phyloP scores from a whole-genome alignment of 2,888 invertebrate genomes.

The Glomeris marginata region DNA sequence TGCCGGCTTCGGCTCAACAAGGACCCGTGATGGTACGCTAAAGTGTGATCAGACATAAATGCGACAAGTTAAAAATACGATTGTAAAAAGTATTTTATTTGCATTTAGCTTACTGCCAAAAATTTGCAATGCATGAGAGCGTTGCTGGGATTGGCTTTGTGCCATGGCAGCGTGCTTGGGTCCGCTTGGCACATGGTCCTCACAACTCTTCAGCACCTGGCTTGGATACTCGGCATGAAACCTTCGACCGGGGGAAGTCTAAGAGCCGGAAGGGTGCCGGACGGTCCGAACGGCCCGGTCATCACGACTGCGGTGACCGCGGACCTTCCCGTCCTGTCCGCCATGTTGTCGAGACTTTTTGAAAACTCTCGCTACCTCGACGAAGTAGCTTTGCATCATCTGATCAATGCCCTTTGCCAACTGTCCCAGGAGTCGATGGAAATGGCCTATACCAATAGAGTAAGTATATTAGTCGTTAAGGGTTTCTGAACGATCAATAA shows the following conservation, averaged over 20 bases:
- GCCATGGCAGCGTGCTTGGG: slow-evolving; percentile 80
- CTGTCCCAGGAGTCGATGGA: slow-evolving; percentile 95
- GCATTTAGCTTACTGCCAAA: slow-evolving; percentile 63
- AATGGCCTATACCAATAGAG: slow-evolving; percentile 81
- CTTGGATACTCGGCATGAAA: slow-evolving; percentile 91
- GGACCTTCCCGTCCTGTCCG: slow-evolving; percentile 74
- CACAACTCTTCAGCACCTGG: slow-evolving; percentile 62
- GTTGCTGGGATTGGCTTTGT: slow-evolving; percentile 70
- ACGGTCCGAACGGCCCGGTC: slow-evolving; percentile 60
- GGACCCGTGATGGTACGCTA: slow-evolving; percentile 73
- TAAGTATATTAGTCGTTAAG: slow-evolving; percentile 29
- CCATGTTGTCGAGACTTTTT: slow-evolving; percentile 81
- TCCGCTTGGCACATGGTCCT: slow-evolving; percentile 92
- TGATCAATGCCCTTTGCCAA: slow-evolving; percentile 92
- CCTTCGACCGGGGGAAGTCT: slow-evolving; percentile 88
- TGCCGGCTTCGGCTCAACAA: slow-evolving; percentile 60
- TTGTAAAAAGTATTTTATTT: not conserved
- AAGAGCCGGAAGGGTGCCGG: slow-evolving; percentile 62
- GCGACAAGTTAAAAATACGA: not conserved
- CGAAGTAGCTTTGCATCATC: slow-evolving; percentile 84
- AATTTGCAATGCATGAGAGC: slow-evolving; percentile 95
- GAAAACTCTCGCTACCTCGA: slow-evolving; percentile 88
- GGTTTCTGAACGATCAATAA: no score
- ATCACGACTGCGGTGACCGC: slow-evolving; percentile 95
- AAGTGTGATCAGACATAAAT: not conserved